phyloP scores from a whole-genome alignment of 2,113 vertebrate genomes.

The Halichoerus grypus region DNA sequence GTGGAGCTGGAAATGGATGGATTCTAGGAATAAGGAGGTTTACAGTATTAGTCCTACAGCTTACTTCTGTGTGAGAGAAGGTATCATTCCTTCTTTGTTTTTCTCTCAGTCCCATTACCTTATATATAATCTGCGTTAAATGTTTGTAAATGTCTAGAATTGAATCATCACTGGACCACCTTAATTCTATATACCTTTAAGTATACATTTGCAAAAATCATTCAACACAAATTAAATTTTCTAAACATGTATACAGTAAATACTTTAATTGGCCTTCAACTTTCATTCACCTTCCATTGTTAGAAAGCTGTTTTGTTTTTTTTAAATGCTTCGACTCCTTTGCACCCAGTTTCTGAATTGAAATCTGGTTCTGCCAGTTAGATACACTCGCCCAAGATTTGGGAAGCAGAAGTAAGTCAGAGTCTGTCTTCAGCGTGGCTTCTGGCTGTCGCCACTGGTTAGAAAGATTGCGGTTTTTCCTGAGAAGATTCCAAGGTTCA shows the following conservation, averaged over 20 bases:
- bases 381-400: not conserved
- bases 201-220: not conserved
- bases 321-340: not conserved
- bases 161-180: not conserved
- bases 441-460: not conserved
- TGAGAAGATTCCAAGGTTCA: not conserved
- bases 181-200: slow-evolving; percentile 8
- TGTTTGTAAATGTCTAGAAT: not conserved
- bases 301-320: not conserved
- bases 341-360: not conserved
- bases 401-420: not conserved
- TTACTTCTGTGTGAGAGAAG: not conserved
- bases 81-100: not conserved
- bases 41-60: not conserved
- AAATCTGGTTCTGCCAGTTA: not conserved
- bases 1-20: not conserved
- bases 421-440: not conserved
- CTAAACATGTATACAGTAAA: not conserved
- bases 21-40: not conserved
- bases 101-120: not conserved
- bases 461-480: not conserved
- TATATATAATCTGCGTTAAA: not conserved
- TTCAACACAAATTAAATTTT: not conserved
- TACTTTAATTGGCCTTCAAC: not conserved
- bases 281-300: not conserved